Evolutionary conservation across 2,797 vertebrate species (phyloP).

Genomic region (Chaetophractus vellerosus): DNA sequence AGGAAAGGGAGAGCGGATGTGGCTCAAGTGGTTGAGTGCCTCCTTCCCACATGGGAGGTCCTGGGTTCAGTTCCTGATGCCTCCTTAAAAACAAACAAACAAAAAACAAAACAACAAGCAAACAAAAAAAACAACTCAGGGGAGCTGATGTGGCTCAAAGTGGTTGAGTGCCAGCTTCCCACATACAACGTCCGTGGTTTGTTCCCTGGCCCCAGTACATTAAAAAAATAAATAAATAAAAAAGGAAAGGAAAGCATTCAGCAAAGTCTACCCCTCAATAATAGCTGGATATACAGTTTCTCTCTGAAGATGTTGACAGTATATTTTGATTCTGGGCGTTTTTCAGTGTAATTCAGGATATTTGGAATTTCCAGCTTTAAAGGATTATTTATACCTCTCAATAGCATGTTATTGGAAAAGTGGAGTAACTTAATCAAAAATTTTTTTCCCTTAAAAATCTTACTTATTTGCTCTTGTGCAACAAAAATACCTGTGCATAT

Average conservation of each 20-base stretch:
- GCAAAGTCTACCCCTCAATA: conserved; percentile 22
- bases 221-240: neutral
- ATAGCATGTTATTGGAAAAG: conserved; percentile 67
- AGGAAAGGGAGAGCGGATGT: neutral
- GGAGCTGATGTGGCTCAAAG: too few species aligned
- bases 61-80: too few species aligned
- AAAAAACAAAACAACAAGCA: too few species aligned
- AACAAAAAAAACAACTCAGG: too few species aligned
- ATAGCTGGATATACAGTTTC: conserved; percentile 51
- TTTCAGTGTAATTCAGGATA: conserved; percentile 67
- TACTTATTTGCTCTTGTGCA: conserved; percentile 64
- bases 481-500: conserved; percentile 61
- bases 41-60: too few species aligned
- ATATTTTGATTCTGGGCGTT: conserved; percentile 67
- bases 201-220: too few species aligned
- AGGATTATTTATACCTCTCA: conserved; percentile 65
- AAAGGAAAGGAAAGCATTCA: neutral
- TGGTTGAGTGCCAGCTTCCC: too few species aligned
- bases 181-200: too few species aligned
- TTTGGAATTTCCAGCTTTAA: conserved; percentile 68
- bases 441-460: conserved; percentile 62
- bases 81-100: too few species aligned
- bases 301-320: conserved; percentile 55
- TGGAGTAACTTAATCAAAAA: conserved; percentile 52
- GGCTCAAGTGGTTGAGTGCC: too few species aligned